These are phyloP conservation scores for Scrobipalpa costella DNA, from an alignment of 2,888 invertebrate species.

Conservation along the genomic window DNA sequence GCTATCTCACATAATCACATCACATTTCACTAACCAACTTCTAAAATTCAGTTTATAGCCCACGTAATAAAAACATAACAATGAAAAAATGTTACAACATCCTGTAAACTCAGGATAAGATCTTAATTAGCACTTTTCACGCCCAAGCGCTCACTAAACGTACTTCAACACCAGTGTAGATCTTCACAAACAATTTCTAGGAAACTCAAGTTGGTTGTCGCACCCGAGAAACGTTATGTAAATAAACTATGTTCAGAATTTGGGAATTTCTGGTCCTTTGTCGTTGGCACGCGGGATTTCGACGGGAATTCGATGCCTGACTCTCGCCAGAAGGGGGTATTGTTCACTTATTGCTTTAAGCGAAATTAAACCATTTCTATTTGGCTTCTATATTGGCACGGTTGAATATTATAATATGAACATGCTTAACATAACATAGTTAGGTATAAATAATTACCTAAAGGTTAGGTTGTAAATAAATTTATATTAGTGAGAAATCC, in stretches of 20 bases:
- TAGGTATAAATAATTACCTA: no score
- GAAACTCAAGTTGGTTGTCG: neutral
- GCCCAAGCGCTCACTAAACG: slow-evolving; percentile 11
- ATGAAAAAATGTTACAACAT: neutral
- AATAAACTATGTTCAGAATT: slow-evolving; percentile 26
- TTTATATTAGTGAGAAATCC: no score
- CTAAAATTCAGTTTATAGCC: no score
- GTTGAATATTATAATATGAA: neutral
- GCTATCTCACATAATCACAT: no score
- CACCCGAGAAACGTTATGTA: slow-evolving; percentile 19
- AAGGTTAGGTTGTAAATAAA: no score
- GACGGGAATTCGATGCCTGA: slow-evolving; percentile 20
- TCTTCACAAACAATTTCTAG: neutral
- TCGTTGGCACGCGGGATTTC: slow-evolving; percentile 18
- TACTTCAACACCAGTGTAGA: slow-evolving; percentile 13
- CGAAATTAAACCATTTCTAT: neutral
- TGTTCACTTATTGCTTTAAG: neutral
- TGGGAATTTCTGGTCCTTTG: slow-evolving; percentile 22
- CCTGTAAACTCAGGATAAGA: slow-evolving; percentile 4
- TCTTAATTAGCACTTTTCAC: slow-evolving; percentile 18
- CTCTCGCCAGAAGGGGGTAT: neutral
- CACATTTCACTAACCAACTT: no score
- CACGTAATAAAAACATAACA: slow-evolving; percentile 1
- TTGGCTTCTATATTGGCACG: neutral
- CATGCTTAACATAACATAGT: no score